Conservation (phyloP, 2,888 invertebrate genomes). For the Zygothrica quintamaculata region DNA sequence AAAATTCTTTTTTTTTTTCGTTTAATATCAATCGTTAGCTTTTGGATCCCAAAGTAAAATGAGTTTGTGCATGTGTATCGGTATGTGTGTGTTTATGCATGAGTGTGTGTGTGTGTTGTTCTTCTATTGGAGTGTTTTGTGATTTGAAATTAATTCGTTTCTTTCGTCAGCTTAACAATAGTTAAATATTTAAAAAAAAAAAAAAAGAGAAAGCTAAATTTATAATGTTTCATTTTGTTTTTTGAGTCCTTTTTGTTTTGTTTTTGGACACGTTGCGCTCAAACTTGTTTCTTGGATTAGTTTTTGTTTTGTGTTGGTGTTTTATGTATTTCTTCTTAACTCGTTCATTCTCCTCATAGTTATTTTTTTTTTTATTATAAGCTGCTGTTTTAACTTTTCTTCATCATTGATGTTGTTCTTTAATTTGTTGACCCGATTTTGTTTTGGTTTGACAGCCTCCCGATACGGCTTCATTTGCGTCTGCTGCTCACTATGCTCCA, state of each 20-base stretch:
- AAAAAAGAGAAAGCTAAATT: constrained; percentile 13
- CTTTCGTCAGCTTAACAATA: constrained; percentile 27
- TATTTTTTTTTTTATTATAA: constrained; percentile 2
- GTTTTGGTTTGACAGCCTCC: constrained; percentile 77
- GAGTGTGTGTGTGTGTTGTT: too few species aligned
- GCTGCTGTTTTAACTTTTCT: constrained; percentile 9
- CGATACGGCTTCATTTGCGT: constrained; percentile 82
- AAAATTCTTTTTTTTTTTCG: too few species aligned
- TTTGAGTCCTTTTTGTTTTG: constrained; percentile 6
- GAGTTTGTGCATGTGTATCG: too few species aligned
- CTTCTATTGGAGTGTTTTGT: neutral
- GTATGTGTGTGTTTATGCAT: neutral
- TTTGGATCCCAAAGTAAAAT: too few species aligned
- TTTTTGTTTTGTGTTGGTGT: constrained; percentile 15
- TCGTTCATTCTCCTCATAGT: constrained; percentile 43
- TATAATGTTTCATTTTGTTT: constrained; percentile 5
- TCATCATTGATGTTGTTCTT: constrained; percentile 27
- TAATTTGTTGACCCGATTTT: constrained; percentile 58
- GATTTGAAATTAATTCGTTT: neutral
- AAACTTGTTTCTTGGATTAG: constrained; percentile 33
- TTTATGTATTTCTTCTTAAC: constrained; percentile 14
- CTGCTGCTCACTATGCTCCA: constrained; percentile 75
- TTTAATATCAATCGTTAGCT: too few species aligned
- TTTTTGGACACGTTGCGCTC: constrained; percentile 37
- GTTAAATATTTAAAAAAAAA: constrained; percentile 6